Base-by-base conservation (phyloP, 1,140 invertebrate genomes). In the Homalodisca vitripennis region DNA sequence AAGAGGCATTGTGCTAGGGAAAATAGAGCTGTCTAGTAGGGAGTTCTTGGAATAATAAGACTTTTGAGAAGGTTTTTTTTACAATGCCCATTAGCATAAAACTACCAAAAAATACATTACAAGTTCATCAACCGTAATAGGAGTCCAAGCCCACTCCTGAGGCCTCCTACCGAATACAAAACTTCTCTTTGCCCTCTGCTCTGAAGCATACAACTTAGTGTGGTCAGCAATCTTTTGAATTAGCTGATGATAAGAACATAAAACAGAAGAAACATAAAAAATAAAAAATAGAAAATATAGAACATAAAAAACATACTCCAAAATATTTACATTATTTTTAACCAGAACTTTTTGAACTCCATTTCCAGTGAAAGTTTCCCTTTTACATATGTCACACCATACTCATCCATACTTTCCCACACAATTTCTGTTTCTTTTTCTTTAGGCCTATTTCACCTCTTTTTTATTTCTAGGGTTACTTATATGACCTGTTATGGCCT, bases 1-100 rank as follows among this genome's bases (percentile, higher is more conserved):
- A 3, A 29, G 20, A 3, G 57, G 24, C 57, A 57, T 41, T 6
- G 29, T 24, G 26, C 3, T n/a, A 32, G 14, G 20, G 32, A 68
- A 68, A 32, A 55, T 32, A 17, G 67, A 29, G 3, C 48, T 13
- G 3, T 30, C 31, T 13, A 68, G 10, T 12, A 51, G 30, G 6
- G 27, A 3, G 31, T 60, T 68, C 57, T 26, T 55, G 3, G 24
- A 30, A 29, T 55, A 68, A 57, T 68, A 57, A 20, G 51, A 68
- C 32, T 32, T 2, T 2, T 32, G 1, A 13, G 67, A 55, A 6
- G 67, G 67, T 22, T 57, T 57, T 67, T 55, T 68, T 12, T 3
- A 57, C 17, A 3, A 68, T 68, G 1, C 46, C 46, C 46, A 67
- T 67, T n/a, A 67, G 46, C 32, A 67, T 67, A 10, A 30, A n/a